These are phyloP conservation scores for Denticeps clupeoides DNA, from an alignment of 2,797 vertebrate species.

Conservation along the genomic window DNA sequence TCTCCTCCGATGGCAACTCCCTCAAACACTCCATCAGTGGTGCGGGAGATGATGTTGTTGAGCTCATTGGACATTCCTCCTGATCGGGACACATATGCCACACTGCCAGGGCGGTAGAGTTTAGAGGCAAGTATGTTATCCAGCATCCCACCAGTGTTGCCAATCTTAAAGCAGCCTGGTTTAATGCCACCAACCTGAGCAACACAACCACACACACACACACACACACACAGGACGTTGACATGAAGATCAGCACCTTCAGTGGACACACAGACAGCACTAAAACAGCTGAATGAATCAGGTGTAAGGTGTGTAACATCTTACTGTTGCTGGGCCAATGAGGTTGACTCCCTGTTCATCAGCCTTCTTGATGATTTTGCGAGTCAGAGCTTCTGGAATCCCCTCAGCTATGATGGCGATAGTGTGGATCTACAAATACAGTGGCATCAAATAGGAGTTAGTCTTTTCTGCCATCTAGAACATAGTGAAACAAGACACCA, in stretches of 20 bases:
- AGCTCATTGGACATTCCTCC: constrained; percentile 98
- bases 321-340: constrained; percentile 92
- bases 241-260: too few species aligned
- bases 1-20: constrained; percentile 95
- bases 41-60: constrained; percentile 92
- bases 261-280: neutral
- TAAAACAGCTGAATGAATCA: too few species aligned
- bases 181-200: constrained; percentile 91
- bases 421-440: constrained; percentile 71
- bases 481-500: too few species aligned
- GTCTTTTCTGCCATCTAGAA: too few species aligned
- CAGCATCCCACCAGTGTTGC: constrained; percentile 94
- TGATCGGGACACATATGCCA: constrained; percentile 89
- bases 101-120: constrained; percentile 88
- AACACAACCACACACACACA: neutral
- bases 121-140: constrained; percentile 96
- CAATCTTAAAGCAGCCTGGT: constrained; percentile 95
- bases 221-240: neutral
- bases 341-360: constrained; percentile 89
- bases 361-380: constrained; percentile 83
- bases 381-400: constrained; percentile 88
- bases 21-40: constrained; percentile 87
- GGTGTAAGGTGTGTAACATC: too few species aligned
- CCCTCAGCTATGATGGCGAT: constrained; percentile 97
- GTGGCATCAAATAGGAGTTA: neutral